Percentiles rank a stretch among this genome's conserved stretches.
Conservation (phyloP, 92 coral and sea anemone genomes). For the Palythoa heliodiscus region DNA sequence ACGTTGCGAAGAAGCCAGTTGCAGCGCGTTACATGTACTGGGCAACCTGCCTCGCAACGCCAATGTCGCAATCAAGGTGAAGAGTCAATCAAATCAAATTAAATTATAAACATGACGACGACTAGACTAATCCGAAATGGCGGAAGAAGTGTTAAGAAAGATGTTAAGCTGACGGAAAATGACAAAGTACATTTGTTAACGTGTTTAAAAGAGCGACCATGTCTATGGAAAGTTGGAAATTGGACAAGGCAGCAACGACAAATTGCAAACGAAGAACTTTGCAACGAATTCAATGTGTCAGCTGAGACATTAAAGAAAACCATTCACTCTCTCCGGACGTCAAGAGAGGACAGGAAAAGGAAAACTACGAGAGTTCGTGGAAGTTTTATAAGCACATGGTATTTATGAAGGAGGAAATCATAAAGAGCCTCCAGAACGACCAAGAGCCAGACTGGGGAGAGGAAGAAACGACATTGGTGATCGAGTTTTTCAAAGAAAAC, state of each 20-base stretch:
- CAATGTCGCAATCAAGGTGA: too few species aligned
- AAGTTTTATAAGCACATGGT: conserved; percentile 54
- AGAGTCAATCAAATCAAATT: neutral
- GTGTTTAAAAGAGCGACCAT: conserved; percentile 26
- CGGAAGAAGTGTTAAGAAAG: conserved; percentile 23
- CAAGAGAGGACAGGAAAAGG: conserved; percentile 40
- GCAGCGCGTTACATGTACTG: too few species aligned
- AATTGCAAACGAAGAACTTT: conserved; percentile 36
- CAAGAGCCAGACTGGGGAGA: conserved; percentile 18
- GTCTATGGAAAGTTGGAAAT: conserved; percentile 36
- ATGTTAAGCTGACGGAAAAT: conserved; percentile 26
- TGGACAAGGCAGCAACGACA: conserved; percentile 41
- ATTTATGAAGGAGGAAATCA: conserved; percentile 53
- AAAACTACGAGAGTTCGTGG: conserved; percentile 51
- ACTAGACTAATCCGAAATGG: conserved; percentile 32
- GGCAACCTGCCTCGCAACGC: too few species aligned
- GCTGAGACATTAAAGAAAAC: conserved; percentile 49
- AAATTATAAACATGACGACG: conserved; percentile 2
- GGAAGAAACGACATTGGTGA: conserved; percentile 30
- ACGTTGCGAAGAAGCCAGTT: neutral
- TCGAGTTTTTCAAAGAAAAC: conserved; percentile 58
- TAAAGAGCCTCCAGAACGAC: conserved; percentile 35
- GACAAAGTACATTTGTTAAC: conserved; percentile 45
- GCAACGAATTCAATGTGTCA: conserved; percentile 42
- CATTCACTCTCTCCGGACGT: conserved; percentile 48